Percentiles rank a stretch among this genome's conserved stretches.
Conservation (phyloP, 2,797 vertebrate species). For the Poecilia gillii region DNA sequence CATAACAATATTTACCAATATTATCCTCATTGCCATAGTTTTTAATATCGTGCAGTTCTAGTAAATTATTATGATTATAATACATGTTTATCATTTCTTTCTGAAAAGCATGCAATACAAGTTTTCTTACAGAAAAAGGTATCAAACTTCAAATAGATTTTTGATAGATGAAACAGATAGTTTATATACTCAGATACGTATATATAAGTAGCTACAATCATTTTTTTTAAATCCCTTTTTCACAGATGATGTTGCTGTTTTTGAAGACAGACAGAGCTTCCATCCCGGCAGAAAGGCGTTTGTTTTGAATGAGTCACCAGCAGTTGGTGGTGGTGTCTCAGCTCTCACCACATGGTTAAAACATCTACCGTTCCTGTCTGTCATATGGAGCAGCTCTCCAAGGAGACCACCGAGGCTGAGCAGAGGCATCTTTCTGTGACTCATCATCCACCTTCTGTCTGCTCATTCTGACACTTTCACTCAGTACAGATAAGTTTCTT, state of each 20-base stretch:
- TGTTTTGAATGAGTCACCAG: conserved; percentile 58
- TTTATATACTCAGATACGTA: too few relatives aligned
- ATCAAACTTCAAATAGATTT: not conserved
- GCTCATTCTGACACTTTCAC: conserved; percentile 40
- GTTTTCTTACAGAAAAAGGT: not conserved
- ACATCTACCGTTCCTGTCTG: conserved; percentile 34
- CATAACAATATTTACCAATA: too few relatives aligned
- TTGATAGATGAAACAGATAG: not conserved
- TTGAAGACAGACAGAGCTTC: conserved; percentile 25
- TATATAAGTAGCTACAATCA: not conserved
- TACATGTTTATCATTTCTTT: not conserved
- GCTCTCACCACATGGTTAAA: conserved; percentile 49
- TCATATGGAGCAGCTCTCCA: conserved; percentile 49
- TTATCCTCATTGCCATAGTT: not conserved
- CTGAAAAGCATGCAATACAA: not conserved
- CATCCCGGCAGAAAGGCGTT: conserved; percentile 26
- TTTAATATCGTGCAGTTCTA: not conserved
- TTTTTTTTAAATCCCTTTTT: not conserved
- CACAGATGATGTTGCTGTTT: not conserved
- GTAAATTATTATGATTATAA: not conserved
- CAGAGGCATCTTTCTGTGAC: conserved; percentile 52
- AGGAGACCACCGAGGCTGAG: conserved; percentile 35
- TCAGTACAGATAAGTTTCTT: conserved; percentile 39
- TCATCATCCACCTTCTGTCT: conserved; percentile 63
- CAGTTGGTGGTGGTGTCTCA: conserved; percentile 52